These are phyloP conservation scores for Apamea anceps DNA, from an alignment of 2,888 invertebrate species.

Conservation along the genomic window DNA sequence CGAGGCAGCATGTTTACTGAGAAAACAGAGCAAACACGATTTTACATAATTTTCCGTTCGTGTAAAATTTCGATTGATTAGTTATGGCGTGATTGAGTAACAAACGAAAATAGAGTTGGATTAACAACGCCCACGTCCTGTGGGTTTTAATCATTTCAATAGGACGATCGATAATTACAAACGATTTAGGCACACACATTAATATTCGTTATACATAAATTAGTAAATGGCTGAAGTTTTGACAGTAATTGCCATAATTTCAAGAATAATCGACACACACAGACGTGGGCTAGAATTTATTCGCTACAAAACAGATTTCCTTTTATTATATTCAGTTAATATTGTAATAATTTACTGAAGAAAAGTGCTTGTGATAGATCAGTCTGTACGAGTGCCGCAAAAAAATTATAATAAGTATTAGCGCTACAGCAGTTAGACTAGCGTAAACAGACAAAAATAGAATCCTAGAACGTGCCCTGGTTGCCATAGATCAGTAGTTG, in stretches of 20 bases:
- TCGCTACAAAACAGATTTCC: slow-evolving; percentile 37
- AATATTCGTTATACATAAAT: slow-evolving; percentile 69
- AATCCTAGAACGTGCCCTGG: not conserved
- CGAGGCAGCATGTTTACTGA: slow-evolving; percentile 17
- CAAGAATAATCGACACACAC: slow-evolving; percentile 56
- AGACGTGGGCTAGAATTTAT: slow-evolving; percentile 44
- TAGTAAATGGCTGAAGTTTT: slow-evolving; percentile 75
- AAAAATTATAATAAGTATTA: slow-evolving; percentile 18
- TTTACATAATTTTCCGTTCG: slow-evolving; percentile 24
- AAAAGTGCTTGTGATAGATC: slow-evolving; percentile 24
- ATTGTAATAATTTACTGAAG: slow-evolving; percentile 12
- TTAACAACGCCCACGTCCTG: slow-evolving; percentile 41
- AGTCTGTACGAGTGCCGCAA: slow-evolving; percentile 12
- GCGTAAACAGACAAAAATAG: not conserved
- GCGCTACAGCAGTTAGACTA: not conserved
- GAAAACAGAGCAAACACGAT: slow-evolving; percentile 18
- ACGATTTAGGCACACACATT: slow-evolving; percentile 62
- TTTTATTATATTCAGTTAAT: too few relatives aligned
- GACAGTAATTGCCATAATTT: slow-evolving; percentile 76
- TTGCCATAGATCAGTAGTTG: not conserved
- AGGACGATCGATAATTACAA: slow-evolving; percentile 69
- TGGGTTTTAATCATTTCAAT: slow-evolving; percentile 67
- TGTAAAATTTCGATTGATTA: slow-evolving; percentile 48
- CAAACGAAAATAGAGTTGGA: slow-evolving; percentile 23
- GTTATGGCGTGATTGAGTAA: not conserved